Evolutionary conservation across 64 coral and sea anemone species (phyloP).

Genomic region (Astreopora myriophthalma): DNA sequence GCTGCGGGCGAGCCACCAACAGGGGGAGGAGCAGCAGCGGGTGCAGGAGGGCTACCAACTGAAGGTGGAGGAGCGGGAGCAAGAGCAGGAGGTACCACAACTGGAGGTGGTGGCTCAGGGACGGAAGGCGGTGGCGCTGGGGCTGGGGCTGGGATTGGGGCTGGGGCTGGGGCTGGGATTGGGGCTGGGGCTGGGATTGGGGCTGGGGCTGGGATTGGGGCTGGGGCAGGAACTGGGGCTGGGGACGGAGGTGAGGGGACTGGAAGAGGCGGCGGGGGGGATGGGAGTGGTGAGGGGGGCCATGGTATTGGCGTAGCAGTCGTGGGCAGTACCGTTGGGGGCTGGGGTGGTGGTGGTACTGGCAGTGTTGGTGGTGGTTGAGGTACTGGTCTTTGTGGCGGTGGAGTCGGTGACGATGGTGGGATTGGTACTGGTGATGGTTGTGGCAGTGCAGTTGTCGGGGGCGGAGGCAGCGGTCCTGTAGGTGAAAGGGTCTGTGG

Average conservation of each 20-base stretch:
- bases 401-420: background rate
- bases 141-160: background rate
- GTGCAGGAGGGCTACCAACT: background rate
- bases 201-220: background rate
- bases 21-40: background rate
- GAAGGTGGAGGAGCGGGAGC: background rate
- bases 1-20: background rate
- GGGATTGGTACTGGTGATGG: background rate
- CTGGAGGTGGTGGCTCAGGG: too few species aligned
- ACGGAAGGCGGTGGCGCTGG: background rate
- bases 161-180: background rate
- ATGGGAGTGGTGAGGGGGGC: background rate
- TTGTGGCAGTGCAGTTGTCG: background rate
- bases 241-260: background rate
- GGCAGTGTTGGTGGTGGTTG: background rate
- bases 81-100: background rate
- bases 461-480: background rate
- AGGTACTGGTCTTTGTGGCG: too few species aligned
- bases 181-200: background rate
- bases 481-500: background rate
- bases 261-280: background rate
- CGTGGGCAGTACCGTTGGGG: background rate
- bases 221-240: background rate
- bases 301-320: background rate
- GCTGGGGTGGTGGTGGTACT: background rate